Conservation (phyloP, 2,797 vertebrate genomes). For the Cossypha dichroa region DNA sequence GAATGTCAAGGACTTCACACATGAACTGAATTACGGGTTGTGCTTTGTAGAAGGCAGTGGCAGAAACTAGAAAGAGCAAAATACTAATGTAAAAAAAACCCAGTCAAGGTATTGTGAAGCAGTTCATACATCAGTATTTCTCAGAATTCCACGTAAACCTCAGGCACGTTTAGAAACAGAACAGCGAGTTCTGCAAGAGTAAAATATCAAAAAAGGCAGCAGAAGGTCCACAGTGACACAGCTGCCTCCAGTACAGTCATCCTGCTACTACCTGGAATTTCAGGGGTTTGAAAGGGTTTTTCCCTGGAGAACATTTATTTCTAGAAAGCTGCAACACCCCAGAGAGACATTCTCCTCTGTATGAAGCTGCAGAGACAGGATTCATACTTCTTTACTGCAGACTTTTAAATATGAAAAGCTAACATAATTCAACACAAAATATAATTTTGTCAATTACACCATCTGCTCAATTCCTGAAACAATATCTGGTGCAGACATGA, state of each 20-base stretch:
- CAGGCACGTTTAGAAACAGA: background rate
- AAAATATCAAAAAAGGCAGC: background rate
- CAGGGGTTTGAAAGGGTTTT: background rate
- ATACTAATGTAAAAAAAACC: background rate
- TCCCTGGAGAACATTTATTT: background rate
- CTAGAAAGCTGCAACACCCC: background rate
- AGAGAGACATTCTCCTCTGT: background rate
- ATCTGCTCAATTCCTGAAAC: background rate
- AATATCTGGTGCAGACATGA: background rate
- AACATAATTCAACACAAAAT: background rate
- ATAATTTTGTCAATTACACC: background rate
- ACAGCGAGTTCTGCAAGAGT: background rate
- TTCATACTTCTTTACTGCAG: background rate
- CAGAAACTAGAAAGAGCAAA: conserved; percentile 85
- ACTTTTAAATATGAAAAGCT: background rate
- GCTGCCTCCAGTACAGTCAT: background rate
- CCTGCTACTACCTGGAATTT: background rate
- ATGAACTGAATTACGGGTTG: conserved; percentile 99
- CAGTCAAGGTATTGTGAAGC: background rate
- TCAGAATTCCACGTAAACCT: background rate
- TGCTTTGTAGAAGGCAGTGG: conserved; percentile 99
- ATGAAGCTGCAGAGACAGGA: background rate
- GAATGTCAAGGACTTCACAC: conserved; percentile 99
- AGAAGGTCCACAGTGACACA: background rate
- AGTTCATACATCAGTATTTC: background rate